Evolutionary conservation across 2,888 invertebrate species (phyloP).

Genomic region (Plebejus anna): DNA sequence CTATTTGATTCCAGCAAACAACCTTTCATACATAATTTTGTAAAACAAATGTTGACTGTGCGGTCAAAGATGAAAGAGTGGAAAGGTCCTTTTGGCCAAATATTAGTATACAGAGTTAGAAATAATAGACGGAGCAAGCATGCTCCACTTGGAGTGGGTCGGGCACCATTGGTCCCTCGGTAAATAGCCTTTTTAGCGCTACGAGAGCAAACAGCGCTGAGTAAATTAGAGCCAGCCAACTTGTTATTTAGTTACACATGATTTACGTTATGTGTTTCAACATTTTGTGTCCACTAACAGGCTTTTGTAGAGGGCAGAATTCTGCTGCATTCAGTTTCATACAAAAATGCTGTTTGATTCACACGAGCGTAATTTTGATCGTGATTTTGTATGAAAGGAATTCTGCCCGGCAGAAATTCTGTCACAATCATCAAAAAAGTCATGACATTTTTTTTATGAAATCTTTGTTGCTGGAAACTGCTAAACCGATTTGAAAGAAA

Average conservation of each 20-base stretch:
- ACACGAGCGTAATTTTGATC: too few relatives aligned
- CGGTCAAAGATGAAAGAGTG: constrained; percentile 70
- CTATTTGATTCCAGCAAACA: constrained; percentile 30
- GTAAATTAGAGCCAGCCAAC: background rate
- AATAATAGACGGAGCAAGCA: constrained; percentile 71
- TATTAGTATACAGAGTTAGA: constrained; percentile 68
- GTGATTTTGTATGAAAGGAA: too few relatives aligned
- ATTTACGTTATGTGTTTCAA: background rate
- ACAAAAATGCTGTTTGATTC: too few relatives aligned
- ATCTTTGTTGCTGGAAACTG: too few relatives aligned
- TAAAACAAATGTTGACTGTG: constrained; percentile 44
- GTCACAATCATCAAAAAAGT: too few relatives aligned
- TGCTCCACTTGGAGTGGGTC: constrained; percentile 49
- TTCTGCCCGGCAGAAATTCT: too few relatives aligned
- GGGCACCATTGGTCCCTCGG: constrained; percentile 23
- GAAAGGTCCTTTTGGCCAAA: constrained; percentile 67
- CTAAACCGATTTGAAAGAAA: too few relatives aligned
- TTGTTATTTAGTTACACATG: constrained; percentile 8
- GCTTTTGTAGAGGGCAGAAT: background rate
- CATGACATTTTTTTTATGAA: too few relatives aligned
- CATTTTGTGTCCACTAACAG: background rate
- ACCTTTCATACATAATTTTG: constrained; percentile 37
- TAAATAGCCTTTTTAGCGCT: constrained; percentile 27
- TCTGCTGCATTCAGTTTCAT: too few relatives aligned
- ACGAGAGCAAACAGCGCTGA: constrained; percentile 12